These are phyloP conservation scores for Synaphobranchus kaupii DNA, from an alignment of 2,797 vertebrate species.

Conservation along the genomic window DNA sequence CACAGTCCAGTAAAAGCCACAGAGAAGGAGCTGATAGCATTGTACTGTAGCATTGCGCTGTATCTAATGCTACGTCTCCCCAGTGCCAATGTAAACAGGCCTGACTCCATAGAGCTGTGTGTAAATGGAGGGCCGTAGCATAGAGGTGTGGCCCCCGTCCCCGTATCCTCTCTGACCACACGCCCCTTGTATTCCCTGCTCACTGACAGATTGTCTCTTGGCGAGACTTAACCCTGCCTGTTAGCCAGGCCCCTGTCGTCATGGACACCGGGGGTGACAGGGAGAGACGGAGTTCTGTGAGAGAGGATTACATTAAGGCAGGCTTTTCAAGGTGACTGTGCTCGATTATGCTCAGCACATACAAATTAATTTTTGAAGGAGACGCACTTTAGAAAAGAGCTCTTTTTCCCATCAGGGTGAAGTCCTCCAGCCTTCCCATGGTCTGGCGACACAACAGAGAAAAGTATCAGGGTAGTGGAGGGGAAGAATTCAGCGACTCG, in stretches of 20 bases:
- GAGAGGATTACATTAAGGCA: neutral
- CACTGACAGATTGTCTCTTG: neutral
- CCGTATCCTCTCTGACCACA: neutral
- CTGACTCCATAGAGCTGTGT: no score
- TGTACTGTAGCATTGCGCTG: no score
- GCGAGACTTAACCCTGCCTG: neutral
- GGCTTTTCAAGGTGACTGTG: constrained; percentile 32
- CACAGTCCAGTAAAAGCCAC: no score
- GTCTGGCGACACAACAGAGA: neutral
- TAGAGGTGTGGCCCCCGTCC: neutral
- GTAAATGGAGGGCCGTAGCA: no score
- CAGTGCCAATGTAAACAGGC: no score
- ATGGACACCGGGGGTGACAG: neutral
- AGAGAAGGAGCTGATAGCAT: no score
- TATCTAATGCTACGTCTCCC: no score
- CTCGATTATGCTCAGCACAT: neutral
- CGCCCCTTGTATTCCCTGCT: neutral
- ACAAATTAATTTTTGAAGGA: constrained; percentile 2
- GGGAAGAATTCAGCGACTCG: neutral
- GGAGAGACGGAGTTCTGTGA: neutral
- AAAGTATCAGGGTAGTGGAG: neutral
- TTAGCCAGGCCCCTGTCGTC: no score
- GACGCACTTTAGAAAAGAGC: neutral
- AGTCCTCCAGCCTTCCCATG: neutral
- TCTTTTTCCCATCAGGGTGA: neutral